phyloP scores from a whole-genome alignment of 2,113 vertebrate species.

The Turnix velox region DNA sequence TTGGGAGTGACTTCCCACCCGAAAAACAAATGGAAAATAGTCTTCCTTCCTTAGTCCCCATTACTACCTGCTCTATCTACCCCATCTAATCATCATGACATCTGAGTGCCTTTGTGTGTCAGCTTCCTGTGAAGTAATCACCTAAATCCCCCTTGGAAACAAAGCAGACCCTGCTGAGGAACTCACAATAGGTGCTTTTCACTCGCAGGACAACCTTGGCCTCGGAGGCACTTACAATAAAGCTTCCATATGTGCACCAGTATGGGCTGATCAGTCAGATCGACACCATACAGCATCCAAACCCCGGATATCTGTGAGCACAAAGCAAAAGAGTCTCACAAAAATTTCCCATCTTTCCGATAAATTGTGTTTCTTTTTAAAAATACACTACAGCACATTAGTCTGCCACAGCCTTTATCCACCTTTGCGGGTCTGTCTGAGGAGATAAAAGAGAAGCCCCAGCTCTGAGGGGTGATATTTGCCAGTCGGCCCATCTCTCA shows the following conservation, averaged over 20 bases:
- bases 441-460: background rate
- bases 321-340: background rate
- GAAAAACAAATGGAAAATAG: background rate
- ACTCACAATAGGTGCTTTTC: slow-evolving; percentile 61
- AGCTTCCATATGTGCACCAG: slow-evolving; percentile 63
- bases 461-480: background rate
- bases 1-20: background rate
- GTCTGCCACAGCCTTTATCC: background rate
- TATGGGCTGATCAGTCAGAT: slow-evolving; percentile 4
- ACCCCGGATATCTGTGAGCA: background rate
- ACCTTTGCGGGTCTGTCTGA: background rate
- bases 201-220: slow-evolving; percentile 31
- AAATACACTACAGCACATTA: background rate
- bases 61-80: slow-evolving; percentile 32
- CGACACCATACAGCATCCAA: background rate
- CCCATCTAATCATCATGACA: slow-evolving; percentile 42
- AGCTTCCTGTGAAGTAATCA: slow-evolving; percentile 45
- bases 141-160: slow-evolving; percentile 31
- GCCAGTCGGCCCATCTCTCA: background rate
- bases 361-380: background rate
- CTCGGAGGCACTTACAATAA: background rate
- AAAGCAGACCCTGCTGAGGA: slow-evolving; percentile 47
- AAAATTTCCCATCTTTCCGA: background rate
- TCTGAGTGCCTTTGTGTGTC: slow-evolving; percentile 47
- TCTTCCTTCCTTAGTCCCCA: background rate